Conservation (phyloP, 2,888 invertebrate genomes). For the Neoaliturus tenellus region DNA sequence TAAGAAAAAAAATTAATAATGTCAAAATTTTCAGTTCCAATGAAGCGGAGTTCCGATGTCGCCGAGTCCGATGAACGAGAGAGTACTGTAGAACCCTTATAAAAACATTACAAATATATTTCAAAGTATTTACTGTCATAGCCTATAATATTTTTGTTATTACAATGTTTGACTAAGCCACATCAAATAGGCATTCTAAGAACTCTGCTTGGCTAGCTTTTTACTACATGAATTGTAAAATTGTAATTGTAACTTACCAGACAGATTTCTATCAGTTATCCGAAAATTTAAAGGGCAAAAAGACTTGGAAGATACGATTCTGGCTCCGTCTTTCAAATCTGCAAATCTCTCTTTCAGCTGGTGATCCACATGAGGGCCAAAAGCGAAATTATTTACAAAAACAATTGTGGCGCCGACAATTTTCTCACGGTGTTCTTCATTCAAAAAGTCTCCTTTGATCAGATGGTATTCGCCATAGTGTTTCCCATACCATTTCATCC, state of each 20-base stretch:
- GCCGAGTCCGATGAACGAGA: no score
- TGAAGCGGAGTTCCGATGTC: no score
- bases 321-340: constrained; percentile 95
- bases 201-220: neutral
- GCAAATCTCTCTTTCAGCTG: constrained; percentile 97
- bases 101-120: no score
- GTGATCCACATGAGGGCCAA: constrained; percentile 98
- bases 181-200: no score
- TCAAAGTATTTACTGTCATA: no score
- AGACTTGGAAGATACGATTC: constrained; percentile 98
- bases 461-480: constrained; percentile 93
- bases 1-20: no score
- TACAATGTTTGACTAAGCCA: no score
- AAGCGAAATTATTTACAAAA: constrained; percentile 99
- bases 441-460: constrained; percentile 96
- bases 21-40: no score
- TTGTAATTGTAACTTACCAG: constrained; percentile 75
- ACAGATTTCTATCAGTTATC: constrained; percentile 97
- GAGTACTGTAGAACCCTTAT: no score
- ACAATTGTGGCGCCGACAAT: constrained; percentile 96
- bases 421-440: constrained; percentile 94
- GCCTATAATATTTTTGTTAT: no score
- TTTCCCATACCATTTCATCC: constrained; percentile 99
- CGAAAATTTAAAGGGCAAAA: constrained; percentile 99
- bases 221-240: neutral